Evolutionary conservation across 2,888 invertebrate species (phyloP), one percentile per base, ranked within the genome.

Genomic region (Drosophila colorata): DNA sequence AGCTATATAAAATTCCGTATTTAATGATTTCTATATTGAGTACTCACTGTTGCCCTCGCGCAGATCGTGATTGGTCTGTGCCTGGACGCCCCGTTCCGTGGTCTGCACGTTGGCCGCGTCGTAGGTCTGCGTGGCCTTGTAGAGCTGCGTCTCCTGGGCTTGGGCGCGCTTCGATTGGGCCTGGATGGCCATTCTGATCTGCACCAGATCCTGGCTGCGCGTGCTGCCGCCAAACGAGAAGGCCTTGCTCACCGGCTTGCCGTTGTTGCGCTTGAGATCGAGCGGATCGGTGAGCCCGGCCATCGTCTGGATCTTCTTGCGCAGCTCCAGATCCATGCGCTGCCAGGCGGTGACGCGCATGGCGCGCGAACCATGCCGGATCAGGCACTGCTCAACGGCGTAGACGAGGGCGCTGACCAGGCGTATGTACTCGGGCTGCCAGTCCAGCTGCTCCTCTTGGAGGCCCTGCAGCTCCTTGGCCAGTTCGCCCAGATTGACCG

Each of bases 331-430:
- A 65, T 95, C 95, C 93, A 95, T 93, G 80, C 94, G 93, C 40
- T 94, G 92, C 95, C 95, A 95, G 0, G 95, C 93, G 6, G 94
- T 93, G 9, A 95, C 94, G 31, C 95, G 93, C 78, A 94, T 94
- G 4, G 95, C 94, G 18, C 95, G 92, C 5, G 94, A 93, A 18
- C 96, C 95, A 86, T 96, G 95, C 20, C 95, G 93, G 8, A 96
- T 94, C 46, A 96, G 92, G 83, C 95, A 95, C 72, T 95, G 94
- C 87, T 96, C 96, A 31, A 95, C 94, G 44, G 95, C 94, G n/a
- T 93, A 92, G 58, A 95, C 93, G 58, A 96, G 93, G 64, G 95
- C 94, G 61, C 93, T 93, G 51, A 96, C 92, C 67, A 96, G 92
- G 18, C 94, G 93, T 46, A 94, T 90, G 71, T 94, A 94, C 58